Evolutionary conservation across 2,113 vertebrate species (phyloP).

Genomic region (Mobula birostris): DNA sequence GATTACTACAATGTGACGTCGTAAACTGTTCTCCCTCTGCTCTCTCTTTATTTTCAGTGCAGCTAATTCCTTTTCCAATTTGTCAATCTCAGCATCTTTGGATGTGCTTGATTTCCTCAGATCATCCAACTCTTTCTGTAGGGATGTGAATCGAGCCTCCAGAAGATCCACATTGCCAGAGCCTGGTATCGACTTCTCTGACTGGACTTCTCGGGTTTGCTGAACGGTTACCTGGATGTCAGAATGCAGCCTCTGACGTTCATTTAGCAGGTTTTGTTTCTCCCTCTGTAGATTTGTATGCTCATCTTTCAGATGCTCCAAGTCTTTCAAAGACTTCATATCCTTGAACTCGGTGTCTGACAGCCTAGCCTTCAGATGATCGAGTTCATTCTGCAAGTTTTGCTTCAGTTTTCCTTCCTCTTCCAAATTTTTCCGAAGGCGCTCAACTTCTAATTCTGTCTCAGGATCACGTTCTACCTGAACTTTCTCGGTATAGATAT

Average conservation of each 20-base stretch:
- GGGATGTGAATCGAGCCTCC: slow-evolving; percentile 68
- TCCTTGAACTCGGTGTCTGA: slow-evolving; percentile 84
- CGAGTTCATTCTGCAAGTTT: slow-evolving; percentile 72
- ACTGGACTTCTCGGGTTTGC: slow-evolving; percentile 72
- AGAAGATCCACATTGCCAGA: slow-evolving; percentile 69
- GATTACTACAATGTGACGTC: slow-evolving; percentile 88
- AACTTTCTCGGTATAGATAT: slow-evolving; percentile 84
- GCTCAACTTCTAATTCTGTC: slow-evolving; percentile 78
- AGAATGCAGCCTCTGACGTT: slow-evolving; percentile 74
- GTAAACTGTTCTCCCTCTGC: slow-evolving; percentile 86
- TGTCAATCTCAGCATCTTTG: slow-evolving; percentile 81
- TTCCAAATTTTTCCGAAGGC: slow-evolving; percentile 71
- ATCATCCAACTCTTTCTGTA: slow-evolving; percentile 78
- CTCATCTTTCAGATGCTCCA: slow-evolving; percentile 86
- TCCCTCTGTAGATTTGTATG: slow-evolving; percentile 81
- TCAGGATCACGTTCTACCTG: slow-evolving; percentile 86
- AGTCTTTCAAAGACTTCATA: slow-evolving; percentile 85
- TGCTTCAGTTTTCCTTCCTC: slow-evolving; percentile 72
- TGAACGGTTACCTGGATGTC: slow-evolving; percentile 82
- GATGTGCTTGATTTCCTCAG: slow-evolving; percentile 69
- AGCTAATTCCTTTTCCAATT: slow-evolving; percentile 75
- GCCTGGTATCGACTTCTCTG: slow-evolving; percentile 56
- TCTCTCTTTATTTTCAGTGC: slow-evolving; percentile 77
- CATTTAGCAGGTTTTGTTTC: slow-evolving; percentile 79
- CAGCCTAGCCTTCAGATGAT: slow-evolving; percentile 61